Evolutionary conservation across 2,888 invertebrate species (phyloP).

Genomic region (Pristionchus japonicus): DNA sequence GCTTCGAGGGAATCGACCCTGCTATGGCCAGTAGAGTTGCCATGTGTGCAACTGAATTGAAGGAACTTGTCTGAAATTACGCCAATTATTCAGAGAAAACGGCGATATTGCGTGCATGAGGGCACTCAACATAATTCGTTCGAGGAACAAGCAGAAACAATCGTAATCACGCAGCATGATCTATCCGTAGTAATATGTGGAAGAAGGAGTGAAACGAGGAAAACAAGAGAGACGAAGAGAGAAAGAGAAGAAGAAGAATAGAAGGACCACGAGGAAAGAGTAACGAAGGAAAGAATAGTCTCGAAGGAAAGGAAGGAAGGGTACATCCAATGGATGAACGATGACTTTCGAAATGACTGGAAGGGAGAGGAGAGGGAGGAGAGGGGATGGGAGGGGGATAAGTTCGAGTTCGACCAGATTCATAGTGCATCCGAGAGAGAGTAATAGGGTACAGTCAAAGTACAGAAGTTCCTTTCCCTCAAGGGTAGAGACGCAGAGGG

Average conservation of each 20-base stretch:
- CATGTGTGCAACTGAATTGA: not conserved
- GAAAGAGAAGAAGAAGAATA: not conserved
- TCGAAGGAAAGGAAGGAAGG: not conserved
- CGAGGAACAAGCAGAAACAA: not conserved
- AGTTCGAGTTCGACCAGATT: not conserved
- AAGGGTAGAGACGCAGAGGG: not conserved
- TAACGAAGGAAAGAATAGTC: not conserved
- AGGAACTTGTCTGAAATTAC: not conserved
- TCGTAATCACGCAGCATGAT: not conserved
- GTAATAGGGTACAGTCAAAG: not conserved
- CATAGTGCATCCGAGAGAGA: not conserved
- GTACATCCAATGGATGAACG: not conserved
- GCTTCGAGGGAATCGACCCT: not conserved
- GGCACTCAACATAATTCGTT: not conserved
- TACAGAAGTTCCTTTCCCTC: slow-evolving; percentile 12
- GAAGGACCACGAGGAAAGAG: not conserved
- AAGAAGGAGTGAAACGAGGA: not conserved
- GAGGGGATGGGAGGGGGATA: not conserved
- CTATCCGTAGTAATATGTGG: not conserved
- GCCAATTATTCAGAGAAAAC: not conserved
- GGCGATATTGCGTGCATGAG: not conserved
- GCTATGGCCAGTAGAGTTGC: slow-evolving; percentile 14
- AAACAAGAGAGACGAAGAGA: slow-evolving; percentile 19
- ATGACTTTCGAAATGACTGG: slow-evolving; percentile 22
- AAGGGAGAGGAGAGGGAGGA: not conserved